These are phyloP conservation scores for Henricia sp. DNA, from an alignment of 53 echinoderm and acorn worm genomes.

Conservation along the genomic window DNA sequence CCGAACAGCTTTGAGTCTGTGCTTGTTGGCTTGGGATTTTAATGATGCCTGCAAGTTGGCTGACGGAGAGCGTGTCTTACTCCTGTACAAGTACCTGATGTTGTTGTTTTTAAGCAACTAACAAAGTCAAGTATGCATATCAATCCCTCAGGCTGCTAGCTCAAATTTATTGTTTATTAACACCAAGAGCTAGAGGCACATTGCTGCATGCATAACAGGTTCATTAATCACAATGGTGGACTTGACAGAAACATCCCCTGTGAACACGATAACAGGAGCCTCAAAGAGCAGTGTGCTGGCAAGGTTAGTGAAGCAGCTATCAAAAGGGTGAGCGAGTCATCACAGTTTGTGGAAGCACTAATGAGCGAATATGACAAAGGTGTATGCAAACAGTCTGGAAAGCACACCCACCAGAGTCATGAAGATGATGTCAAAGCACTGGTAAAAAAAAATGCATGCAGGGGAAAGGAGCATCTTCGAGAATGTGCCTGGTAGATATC, in stretches of 20 bases:
- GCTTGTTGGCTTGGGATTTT: conserved; percentile 50
- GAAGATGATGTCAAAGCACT: no score
- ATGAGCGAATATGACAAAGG: conserved; percentile 28
- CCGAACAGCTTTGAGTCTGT: conserved; percentile 36
- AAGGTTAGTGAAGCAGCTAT: conserved; percentile 58
- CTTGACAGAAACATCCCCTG: background rate
- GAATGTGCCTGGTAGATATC: conserved; percentile 30
- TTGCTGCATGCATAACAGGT: background rate
- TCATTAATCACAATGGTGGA: background rate
- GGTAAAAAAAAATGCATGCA: no score
- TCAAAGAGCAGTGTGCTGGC: conserved; percentile 58
- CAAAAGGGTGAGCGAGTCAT: conserved; percentile 46
- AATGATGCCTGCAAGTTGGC: conserved; percentile 55
- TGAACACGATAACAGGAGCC: conserved; percentile 2
- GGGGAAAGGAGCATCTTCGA: no score
- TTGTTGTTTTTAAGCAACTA: conserved; percentile 54
- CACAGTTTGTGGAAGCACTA: conserved; percentile 19
- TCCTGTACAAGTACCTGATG: conserved; percentile 56
- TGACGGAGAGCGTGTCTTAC: conserved; percentile 44
- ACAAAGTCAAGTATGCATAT: conserved; percentile 56
- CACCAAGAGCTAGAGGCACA: background rate
- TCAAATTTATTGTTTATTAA: background rate
- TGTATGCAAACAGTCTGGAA: conserved; percentile 8
- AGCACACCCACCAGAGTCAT: conserved; percentile 12
- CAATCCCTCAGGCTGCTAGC: conserved; percentile 63